phyloP scores from a whole-genome alignment of 2,888 invertebrate genomes.

The Dryobota labecula region DNA sequence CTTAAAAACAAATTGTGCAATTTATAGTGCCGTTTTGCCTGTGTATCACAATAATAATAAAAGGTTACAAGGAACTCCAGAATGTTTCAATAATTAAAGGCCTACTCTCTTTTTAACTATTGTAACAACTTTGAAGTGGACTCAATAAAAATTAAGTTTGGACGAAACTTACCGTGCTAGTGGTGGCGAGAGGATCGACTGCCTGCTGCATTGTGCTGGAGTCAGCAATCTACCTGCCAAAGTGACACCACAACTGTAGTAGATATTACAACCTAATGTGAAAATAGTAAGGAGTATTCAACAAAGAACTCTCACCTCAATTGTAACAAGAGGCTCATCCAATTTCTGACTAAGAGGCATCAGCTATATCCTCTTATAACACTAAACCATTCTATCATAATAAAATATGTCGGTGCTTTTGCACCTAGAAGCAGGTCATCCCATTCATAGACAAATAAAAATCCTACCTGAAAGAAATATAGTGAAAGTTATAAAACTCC shows the following conservation, averaged over 20 bases:
- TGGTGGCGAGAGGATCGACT: conserved; percentile 89
- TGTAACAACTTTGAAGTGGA: neutral
- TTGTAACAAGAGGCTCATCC: conserved; percentile 90
- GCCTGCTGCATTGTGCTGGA: conserved; percentile 91
- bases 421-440: conserved; percentile 85
- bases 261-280: conserved; percentile 51
- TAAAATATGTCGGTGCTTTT: conserved; percentile 83
- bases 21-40: neutral
- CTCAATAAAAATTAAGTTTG: neutral
- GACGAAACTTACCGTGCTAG: conserved; percentile 83
- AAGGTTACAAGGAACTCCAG: neutral
- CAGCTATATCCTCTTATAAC: conserved; percentile 89
- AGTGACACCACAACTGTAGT: conserved; percentile 82
- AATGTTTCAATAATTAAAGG: neutral
- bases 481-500: conserved; percentile 55
- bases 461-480: conserved; percentile 83
- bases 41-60: neutral
- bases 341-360: conserved; percentile 90
- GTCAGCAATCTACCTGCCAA: conserved; percentile 91
- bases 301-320: conserved; percentile 87
- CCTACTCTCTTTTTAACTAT: neutral
- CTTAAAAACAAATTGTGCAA: neutral
- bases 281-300: conserved; percentile 47
- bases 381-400: conserved; percentile 89
- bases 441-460: conserved; percentile 80